Base-by-base conservation (phyloP, 2,888 invertebrate species). In the Macaria liturata region DNA sequence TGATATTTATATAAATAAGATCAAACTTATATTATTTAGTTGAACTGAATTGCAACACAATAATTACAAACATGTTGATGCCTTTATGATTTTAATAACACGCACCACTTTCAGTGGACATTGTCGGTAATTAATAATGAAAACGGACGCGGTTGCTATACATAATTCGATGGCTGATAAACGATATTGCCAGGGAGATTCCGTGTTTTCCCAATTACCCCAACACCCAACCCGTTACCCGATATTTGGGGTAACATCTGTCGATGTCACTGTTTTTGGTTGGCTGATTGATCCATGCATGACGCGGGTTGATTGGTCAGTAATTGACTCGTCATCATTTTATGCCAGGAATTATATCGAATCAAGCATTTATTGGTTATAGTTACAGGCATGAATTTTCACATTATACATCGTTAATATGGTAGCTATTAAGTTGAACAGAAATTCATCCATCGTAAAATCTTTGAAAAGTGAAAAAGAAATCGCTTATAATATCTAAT, bases 101-200 rank as follows among this genome's bases (percentile, higher is more conserved):
- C 20, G 20, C 20, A 20, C 20, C 2, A 20, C 7, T 37, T 37
- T 37, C 34, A 7, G 5, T 7, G 34, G 7, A 4, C 34, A 37
- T 37, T 4, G 34, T 4, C 7, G 7, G 7, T 37, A 6, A 37
- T 37, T 37, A 71, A 70, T 71, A 66, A 75, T 71, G 66, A 65
- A 66, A 65, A 59, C 65, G 68, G 65, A 67, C 75, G 69, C 67
- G 55, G 68, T 57, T 39, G 61, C 60, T 64, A 70, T 73, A 70
- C 69, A 71, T 69, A 70, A 74, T 68, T 68, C 53, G 70, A 69
- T 73, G 68, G 72, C 70, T 69, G 67, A 59, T 62, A 49, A 64
- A 65, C 65, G 50, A 55, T 54, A 51, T 60, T 52, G 46, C 56
- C 55, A 39, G 45, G 54, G 51, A 37, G n/a, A 47, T 46, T 54